These are phyloP conservation scores for Herpailurus yagouaroundi DNA, from an alignment of 2,113 vertebrate species.

Conservation along the genomic window DNA sequence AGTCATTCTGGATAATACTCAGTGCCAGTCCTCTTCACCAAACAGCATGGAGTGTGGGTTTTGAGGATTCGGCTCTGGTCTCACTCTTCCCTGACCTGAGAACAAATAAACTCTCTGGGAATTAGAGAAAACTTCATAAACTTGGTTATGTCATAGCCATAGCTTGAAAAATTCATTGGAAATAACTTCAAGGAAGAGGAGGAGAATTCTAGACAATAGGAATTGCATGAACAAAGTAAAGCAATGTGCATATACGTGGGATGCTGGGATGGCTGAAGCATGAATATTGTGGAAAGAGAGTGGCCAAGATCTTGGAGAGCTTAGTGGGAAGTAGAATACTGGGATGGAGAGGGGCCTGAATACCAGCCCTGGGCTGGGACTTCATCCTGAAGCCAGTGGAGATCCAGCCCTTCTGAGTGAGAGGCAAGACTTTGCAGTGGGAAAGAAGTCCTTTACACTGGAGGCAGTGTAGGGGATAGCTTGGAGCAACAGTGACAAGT, in stretches of 20 bases:
- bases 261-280: background rate
- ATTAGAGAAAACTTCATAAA: background rate
- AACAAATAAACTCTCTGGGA: background rate
- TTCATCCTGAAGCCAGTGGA: background rate
- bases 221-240: background rate
- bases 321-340: background rate
- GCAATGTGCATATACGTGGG: background rate
- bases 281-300: background rate
- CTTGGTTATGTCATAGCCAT: background rate
- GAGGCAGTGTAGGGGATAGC: background rate
- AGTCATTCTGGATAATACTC: background rate
- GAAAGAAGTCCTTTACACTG: background rate
- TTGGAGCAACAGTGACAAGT: background rate
- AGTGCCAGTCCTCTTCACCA: background rate
- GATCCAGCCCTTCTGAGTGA: background rate
- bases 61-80: background rate
- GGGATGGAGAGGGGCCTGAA: background rate
- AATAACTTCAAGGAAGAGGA: background rate
- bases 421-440: background rate
- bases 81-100: background rate
- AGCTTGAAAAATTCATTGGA: background rate
- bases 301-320: background rate
- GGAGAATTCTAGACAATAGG: background rate
- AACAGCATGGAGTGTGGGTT: background rate
- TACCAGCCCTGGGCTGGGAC: background rate